These are phyloP conservation scores for Diorhabda carinulata DNA, from an alignment of 1,140 invertebrate species.

Conservation along the genomic window DNA sequence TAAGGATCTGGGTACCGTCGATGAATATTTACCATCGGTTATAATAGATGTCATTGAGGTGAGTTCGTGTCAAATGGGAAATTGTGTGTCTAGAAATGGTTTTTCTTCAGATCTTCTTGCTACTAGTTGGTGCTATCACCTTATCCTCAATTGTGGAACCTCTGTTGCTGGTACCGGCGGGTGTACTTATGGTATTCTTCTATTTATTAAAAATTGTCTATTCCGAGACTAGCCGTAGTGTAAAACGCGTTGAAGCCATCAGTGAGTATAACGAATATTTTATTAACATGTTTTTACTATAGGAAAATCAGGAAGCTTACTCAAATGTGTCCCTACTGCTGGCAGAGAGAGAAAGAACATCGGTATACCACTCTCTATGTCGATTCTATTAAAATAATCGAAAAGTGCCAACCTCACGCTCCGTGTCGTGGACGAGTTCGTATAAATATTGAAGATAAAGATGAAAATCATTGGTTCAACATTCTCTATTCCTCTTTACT, in stretches of 20 bases:
- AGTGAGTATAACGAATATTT: conserved; percentile 27
- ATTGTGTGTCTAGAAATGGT: too few relatives aligned
- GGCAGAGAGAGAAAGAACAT: too few relatives aligned
- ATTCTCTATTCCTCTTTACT: too few relatives aligned
- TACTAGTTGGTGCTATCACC: conserved; percentile 52
- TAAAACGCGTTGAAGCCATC: conserved; percentile 36
- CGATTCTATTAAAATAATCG: too few relatives aligned
- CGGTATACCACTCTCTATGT: too few relatives aligned
- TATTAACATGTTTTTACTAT: not conserved
- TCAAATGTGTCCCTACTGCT: too few relatives aligned
- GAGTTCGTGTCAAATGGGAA: conserved; percentile 5
- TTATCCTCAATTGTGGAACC: conserved; percentile 71
- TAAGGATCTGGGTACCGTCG: conserved; percentile 52
- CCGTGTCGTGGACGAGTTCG: too few relatives aligned
- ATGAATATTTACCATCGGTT: conserved; percentile 42
- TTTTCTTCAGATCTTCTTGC: conserved; percentile 22
- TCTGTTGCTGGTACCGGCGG: conserved; percentile 53
- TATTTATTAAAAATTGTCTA: conserved; percentile 30
- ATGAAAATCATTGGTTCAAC: too few relatives aligned
- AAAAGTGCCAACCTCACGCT: too few relatives aligned
- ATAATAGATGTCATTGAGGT: conserved; percentile 40
- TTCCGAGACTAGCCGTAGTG: conserved; percentile 31
- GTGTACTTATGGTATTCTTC: conserved; percentile 32
- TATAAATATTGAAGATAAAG: too few relatives aligned
- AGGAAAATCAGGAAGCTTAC: too few relatives aligned